A percentile compares a stretch with the other conserved stretches of the same genome.
Conservation (phyloP, 2,113 vertebrate species). For the Muntiacus muntjak region DNA sequence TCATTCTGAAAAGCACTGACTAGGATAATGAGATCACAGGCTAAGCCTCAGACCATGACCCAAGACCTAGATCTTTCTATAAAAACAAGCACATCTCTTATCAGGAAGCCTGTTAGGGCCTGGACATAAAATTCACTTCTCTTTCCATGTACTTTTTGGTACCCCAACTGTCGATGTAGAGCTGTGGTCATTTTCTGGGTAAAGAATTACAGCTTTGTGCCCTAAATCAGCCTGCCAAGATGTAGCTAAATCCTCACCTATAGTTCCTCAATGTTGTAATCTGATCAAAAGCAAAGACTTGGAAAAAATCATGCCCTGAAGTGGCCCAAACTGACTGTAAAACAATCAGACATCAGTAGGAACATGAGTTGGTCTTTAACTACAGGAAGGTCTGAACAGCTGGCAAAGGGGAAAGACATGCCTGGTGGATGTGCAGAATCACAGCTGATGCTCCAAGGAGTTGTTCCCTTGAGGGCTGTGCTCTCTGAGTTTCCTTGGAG, state of each 20-base stretch:
- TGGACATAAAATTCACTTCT: neutral
- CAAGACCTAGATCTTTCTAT: rapidly evolving
- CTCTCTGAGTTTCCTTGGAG: neutral
- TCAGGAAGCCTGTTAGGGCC: neutral
- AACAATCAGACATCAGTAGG: neutral
- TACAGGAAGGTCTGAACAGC: no score
- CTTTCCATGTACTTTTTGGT: neutral
- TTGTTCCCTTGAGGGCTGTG: neutral
- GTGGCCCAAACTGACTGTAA: neutral
- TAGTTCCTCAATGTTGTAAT: neutral
- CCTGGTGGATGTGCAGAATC: neutral
- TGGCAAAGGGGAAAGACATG: rapidly evolving
- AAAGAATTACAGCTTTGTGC: neutral
- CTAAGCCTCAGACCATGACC: neutral
- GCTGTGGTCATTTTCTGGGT: neutral
- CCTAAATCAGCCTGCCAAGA: neutral
- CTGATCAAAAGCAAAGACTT: neutral
- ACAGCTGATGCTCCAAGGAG: neutral
- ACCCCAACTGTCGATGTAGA: neutral
- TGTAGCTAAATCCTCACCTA: no score
- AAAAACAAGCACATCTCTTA: neutral
- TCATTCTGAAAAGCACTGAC: neutral
- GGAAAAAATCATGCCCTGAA: no score
- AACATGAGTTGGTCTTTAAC: neutral
- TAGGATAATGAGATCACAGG: neutral